These are phyloP conservation scores for Drosophila nannoptera DNA, from an alignment of 1,140 invertebrate genomes.

Conservation along the genomic window DNA sequence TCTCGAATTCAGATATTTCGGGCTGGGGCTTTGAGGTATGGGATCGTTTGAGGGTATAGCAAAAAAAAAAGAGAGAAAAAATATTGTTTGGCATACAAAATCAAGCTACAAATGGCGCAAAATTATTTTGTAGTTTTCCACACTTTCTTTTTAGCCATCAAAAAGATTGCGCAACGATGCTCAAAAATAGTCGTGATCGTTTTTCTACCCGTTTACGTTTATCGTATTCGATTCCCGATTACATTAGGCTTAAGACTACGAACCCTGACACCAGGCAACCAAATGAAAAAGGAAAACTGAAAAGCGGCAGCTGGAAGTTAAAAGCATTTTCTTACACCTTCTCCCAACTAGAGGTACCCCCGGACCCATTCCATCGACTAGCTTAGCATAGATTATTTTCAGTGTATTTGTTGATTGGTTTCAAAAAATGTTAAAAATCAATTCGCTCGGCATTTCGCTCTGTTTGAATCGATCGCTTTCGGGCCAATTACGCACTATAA, in stretches of 20 bases:
- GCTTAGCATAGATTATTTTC: constrained; percentile 5
- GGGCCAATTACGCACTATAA: constrained; percentile 73
- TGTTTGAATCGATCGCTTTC: constrained; percentile 17
- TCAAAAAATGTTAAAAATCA: constrained; percentile 78
- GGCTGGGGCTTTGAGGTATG: not conserved
- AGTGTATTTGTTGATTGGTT: constrained; percentile 63
- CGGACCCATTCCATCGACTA: not conserved
- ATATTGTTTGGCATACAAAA: constrained; percentile 44
- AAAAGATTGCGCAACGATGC: constrained; percentile 68
- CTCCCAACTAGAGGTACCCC: constrained; percentile 18
- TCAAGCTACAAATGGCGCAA: constrained; percentile 38
- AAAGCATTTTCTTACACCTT: constrained; percentile 37
- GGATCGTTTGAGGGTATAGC: constrained; percentile 17
- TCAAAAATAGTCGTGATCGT: constrained; percentile 77
- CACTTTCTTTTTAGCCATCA: constrained; percentile 38
- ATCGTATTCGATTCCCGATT: constrained; percentile 13
- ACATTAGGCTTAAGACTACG: constrained; percentile 51
- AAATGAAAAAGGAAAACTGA: not conserved
- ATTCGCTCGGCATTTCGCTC: constrained; percentile 58
- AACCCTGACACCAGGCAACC: constrained; percentile 53
- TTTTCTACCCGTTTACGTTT: constrained; percentile 33
- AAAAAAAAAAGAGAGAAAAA: constrained; percentile 38
- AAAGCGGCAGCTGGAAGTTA: constrained; percentile 46
- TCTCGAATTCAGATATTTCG: constrained; percentile 8
- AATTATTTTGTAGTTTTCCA: constrained; percentile 17